phyloP scores from a whole-genome alignment of 2,888 invertebrate species.

The Aromia moschata region DNA sequence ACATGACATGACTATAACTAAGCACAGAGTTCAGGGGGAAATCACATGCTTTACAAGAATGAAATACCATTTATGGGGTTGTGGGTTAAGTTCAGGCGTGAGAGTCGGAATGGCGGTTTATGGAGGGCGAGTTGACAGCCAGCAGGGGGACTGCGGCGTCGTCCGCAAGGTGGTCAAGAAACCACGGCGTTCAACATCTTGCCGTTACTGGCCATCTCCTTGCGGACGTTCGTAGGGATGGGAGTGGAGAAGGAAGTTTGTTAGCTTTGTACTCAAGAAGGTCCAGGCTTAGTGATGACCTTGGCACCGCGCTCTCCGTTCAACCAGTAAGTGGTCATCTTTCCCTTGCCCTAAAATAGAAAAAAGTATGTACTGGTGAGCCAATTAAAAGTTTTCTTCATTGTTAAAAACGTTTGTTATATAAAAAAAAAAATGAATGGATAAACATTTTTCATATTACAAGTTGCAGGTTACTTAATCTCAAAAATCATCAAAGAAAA shows the following conservation, averaged over 20 bases:
- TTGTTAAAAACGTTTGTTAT: no score
- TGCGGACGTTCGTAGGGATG: slow-evolving; percentile 36
- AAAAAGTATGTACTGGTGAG: no score
- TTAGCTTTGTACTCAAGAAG: slow-evolving; percentile 33
- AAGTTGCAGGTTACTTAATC: no score
- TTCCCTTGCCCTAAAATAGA: slow-evolving; percentile 88
- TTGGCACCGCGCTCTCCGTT: slow-evolving; percentile 67
- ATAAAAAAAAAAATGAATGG: no score
- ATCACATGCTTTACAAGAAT: slow-evolving; percentile 9
- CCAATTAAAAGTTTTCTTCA: no score
- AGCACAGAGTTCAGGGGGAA: slow-evolving; percentile 9
- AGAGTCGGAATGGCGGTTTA: slow-evolving; percentile 44
- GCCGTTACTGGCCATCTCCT: slow-evolving; percentile 42
- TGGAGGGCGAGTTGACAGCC: slow-evolving; percentile 49
- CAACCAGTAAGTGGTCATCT: slow-evolving; percentile 90
- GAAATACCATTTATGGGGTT: background rate
- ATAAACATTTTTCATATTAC: no score
- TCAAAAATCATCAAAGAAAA: no score
- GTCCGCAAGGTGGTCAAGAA: slow-evolving; percentile 39
- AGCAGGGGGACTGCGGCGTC: slow-evolving; percentile 55
- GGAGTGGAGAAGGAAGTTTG: slow-evolving; percentile 38
- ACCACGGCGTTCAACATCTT: slow-evolving; percentile 34
- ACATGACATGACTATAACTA: slow-evolving; percentile 9
- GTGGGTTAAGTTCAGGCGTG: slow-evolving; percentile 41
- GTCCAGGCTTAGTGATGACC: slow-evolving; percentile 31